Conservation (phyloP, 2,797 vertebrate species). For the Lepus townsendii region DNA sequence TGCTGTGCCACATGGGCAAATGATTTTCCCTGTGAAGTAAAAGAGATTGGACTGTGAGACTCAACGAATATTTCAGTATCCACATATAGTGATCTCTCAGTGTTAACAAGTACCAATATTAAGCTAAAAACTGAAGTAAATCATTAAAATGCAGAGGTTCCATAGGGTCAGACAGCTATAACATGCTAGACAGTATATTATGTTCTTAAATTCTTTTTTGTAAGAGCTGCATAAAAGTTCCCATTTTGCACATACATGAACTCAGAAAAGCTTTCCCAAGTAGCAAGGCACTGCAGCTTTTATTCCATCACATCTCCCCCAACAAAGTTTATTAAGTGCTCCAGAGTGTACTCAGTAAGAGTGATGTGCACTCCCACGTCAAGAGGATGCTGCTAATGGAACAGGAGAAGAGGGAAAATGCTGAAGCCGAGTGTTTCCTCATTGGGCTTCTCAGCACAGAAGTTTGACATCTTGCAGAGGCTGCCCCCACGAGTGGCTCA, state of each 20-base stretch:
- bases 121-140: not conserved
- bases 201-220: not conserved
- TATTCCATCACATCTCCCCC: not conserved
- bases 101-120: not conserved
- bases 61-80: not conserved
- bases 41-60: not conserved
- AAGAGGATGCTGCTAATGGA: not conserved
- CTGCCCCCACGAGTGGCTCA: fast-evolving
- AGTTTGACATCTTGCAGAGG: not conserved
- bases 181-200: not conserved
- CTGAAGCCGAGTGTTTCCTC: not conserved
- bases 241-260: not conserved
- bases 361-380: not conserved
- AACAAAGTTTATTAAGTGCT: not conserved
- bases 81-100: not conserved
- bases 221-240: not conserved
- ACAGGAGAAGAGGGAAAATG: not conserved
- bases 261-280: not conserved
- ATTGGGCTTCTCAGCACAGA: not conserved
- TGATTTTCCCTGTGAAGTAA: not conserved
- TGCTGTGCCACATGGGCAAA: not conserved
- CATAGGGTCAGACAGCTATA: not conserved
- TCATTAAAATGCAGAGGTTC: not conserved
- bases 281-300: not conserved
- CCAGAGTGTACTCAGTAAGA: not conserved